Percentiles rank a stretch among this genome's conserved stretches.
phyloP scores from a whole-genome alignment of 2,888 invertebrate genomes.

The Andrena minutula region DNA sequence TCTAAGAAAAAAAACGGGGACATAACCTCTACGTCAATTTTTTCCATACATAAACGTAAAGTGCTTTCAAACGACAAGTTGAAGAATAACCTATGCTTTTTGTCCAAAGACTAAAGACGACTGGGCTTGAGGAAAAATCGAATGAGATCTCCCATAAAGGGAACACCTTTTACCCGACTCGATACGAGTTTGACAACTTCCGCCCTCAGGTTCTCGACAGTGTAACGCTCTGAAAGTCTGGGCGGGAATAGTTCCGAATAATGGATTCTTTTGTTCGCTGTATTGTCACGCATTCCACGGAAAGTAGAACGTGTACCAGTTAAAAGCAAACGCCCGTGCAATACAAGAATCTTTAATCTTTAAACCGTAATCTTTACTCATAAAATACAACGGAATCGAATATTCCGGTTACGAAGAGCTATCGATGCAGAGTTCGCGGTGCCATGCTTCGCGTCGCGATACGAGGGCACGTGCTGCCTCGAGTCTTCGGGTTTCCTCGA shows the following conservation, averaged over 20 bases:
- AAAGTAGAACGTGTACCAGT: background rate
- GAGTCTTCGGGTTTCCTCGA: background rate
- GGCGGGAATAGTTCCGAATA: slow-evolving; percentile 27
- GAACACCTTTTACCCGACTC: slow-evolving; percentile 30
- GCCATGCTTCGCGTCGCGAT: background rate
- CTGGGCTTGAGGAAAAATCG: slow-evolving; percentile 16
- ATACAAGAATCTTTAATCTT: too few species aligned
- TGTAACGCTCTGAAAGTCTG: slow-evolving; percentile 34
- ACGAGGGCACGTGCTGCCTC: background rate
- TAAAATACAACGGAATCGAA: too few species aligned
- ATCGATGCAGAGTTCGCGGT: background rate
- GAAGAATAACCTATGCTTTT: background rate
- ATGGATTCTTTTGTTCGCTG: slow-evolving; percentile 30
- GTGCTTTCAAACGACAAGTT: background rate
- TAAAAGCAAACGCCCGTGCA: background rate
- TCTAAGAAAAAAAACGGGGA: background rate
- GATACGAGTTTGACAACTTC: slow-evolving; percentile 47
- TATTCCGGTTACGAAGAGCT: background rate
- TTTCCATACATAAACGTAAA: too few species aligned
- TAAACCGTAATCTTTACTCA: too few species aligned
- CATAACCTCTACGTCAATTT: background rate
- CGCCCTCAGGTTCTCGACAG: slow-evolving; percentile 35
- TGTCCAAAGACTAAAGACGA: background rate
- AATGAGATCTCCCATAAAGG: slow-evolving; percentile 38
- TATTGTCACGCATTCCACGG: background rate